phyloP scores from a whole-genome alignment of 1,140 invertebrate species.

The Ceratina japonica region DNA sequence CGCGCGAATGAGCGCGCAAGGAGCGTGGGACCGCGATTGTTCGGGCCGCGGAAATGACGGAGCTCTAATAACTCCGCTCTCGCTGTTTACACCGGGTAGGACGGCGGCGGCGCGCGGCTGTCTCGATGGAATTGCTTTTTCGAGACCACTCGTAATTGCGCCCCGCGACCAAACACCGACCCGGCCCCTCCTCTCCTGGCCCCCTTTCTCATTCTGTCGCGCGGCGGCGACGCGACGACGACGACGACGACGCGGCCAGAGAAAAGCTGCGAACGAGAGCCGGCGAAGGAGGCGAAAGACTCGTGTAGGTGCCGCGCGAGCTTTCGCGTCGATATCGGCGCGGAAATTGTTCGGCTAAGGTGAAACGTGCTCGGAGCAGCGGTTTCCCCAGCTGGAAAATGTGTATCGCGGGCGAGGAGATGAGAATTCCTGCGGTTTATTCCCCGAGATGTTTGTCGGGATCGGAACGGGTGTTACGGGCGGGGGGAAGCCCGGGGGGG shows the following conservation, averaged over 20 bases:
- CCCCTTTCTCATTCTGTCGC: not conserved
- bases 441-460: constrained; percentile 1
- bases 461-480: not conserved
- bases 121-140: constrained; percentile 29
- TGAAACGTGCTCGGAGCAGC: not conserved
- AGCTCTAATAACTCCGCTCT: constrained; percentile 50
- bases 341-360: constrained; percentile 14
- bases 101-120: not conserved
- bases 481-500: no score
- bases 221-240: no score
- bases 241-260: no score
- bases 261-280: not conserved
- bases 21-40: constrained; percentile 65
- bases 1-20: constrained; percentile 62
- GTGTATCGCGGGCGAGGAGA: not conserved
- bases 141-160: constrained; percentile 24
- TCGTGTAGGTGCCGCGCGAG: not conserved
- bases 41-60: constrained; percentile 53
- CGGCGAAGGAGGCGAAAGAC: no score
- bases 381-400: not conserved
- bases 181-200: no score
- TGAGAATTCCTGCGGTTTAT: constrained; percentile 23
- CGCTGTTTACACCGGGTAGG: constrained; percentile 32
- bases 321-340: not conserved
- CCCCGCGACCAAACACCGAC: no score